Conservation (phyloP, 2,113 vertebrate species). For the Phylloscopus trochilus region DNA sequence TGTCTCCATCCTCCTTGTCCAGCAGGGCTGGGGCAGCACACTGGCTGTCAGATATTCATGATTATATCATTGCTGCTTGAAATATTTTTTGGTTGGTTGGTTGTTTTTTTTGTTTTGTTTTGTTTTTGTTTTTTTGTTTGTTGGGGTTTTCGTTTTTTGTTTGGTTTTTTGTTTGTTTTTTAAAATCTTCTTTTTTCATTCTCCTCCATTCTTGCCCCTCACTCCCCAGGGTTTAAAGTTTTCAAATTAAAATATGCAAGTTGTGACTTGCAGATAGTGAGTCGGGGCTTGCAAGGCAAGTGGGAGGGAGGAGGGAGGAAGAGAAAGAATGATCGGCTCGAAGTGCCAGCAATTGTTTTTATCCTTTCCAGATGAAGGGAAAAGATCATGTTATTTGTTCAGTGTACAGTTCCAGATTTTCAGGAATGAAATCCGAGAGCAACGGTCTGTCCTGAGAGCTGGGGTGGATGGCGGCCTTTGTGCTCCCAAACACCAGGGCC, state of each 20-base stretch:
- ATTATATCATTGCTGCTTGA: neutral
- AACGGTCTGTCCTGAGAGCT: slow-evolving; percentile 63
- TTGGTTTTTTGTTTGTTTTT: neutral
- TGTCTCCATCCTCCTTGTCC: neutral
- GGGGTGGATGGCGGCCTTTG: slow-evolving; percentile 72
- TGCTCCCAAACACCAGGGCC: slow-evolving; percentile 73
- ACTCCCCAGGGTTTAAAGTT: slow-evolving; percentile 54
- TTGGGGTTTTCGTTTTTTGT: no score
- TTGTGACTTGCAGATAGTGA: slow-evolving; percentile 61
- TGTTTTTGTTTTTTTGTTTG: no score
- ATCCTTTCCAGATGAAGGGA: slow-evolving; percentile 68
- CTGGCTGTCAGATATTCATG: neutral
- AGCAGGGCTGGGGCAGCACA: rapidly evolving
- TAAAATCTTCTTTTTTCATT: slow-evolving; percentile 38
- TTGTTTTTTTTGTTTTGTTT: no score
- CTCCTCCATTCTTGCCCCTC: neutral
- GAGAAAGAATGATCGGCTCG: slow-evolving; percentile 35
- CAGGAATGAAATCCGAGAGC: slow-evolving; percentile 76
- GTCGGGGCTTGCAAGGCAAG: slow-evolving; percentile 46
- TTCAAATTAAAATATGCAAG: slow-evolving; percentile 63
- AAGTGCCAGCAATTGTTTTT: slow-evolving; percentile 70
- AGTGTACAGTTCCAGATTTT: slow-evolving; percentile 75
- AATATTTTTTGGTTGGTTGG: neutral
- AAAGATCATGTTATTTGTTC: slow-evolving; percentile 73
- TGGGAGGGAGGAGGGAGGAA: slow-evolving; percentile 18